Percentiles rank a stretch among this genome's conserved stretches.
These are phyloP conservation scores for Podocnemis expansa DNA, from an alignment of 2,113 vertebrate genomes.

Conservation along the genomic window DNA sequence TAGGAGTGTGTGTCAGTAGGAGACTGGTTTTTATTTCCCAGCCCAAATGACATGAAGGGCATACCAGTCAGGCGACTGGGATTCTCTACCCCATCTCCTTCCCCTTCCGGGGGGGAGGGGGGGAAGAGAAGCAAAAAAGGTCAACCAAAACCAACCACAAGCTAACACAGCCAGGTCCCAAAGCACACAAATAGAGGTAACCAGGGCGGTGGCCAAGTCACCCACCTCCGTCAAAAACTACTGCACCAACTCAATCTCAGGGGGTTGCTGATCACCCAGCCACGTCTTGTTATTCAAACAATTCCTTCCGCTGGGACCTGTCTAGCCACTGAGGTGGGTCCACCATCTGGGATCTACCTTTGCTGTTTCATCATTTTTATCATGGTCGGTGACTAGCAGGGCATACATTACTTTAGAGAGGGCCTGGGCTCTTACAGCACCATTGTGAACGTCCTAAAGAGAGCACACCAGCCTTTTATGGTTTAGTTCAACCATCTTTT, in stretches of 20 bases:
- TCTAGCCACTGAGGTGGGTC: not conserved
- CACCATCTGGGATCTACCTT: not conserved
- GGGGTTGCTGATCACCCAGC: not conserved
- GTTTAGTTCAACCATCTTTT: not conserved
- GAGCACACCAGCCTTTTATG: not conserved
- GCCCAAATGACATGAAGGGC: slow-evolving; percentile 53
- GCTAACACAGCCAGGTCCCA: not conserved
- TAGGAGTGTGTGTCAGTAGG: not conserved
- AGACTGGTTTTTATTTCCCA: slow-evolving; percentile 43
- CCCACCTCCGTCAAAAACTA: not conserved
- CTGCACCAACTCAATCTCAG: not conserved
- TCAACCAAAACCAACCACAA: not conserved
- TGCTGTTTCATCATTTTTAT: not conserved
- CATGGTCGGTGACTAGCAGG: not conserved
- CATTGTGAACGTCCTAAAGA: not conserved
- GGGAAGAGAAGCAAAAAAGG: slow-evolving; percentile 30
- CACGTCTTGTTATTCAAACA: not conserved
- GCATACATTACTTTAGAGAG: not conserved
- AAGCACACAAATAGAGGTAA: not conserved
- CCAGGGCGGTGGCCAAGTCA: not conserved
- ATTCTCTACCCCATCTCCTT: slow-evolving; percentile 38
- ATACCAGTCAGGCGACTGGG: slow-evolving; percentile 53
- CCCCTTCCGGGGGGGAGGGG: slow-evolving; percentile 46
- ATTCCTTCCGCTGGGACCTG: not conserved
- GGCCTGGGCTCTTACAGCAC: not conserved